Conservation (phyloP, 2,888 invertebrate genomes). For the Acleris sparsana region DNA sequence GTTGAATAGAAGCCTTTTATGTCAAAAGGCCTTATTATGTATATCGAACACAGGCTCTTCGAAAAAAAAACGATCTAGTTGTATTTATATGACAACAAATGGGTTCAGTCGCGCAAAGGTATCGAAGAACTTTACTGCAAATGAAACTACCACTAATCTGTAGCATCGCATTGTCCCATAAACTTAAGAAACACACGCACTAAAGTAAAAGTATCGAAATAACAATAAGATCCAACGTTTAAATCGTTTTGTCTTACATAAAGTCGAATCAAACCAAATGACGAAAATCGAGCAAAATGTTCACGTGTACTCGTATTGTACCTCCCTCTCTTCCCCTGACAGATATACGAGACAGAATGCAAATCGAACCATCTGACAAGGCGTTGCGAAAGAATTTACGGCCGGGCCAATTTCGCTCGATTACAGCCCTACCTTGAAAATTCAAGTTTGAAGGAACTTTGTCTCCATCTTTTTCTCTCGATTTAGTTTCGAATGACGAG, state of each 20-base stretch:
- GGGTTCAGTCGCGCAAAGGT: too few relatives aligned
- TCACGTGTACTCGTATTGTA: background rate
- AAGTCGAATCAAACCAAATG: constrained; percentile 9
- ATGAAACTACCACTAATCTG: too few relatives aligned
- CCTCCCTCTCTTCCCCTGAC: constrained; percentile 24
- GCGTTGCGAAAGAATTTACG: constrained; percentile 32
- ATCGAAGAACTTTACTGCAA: too few relatives aligned
- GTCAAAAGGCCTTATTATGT: too few relatives aligned
- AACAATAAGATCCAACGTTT: background rate
- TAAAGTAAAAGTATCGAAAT: background rate
- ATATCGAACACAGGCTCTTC: too few relatives aligned
- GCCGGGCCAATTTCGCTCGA: constrained; percentile 32
- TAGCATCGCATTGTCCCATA: background rate
- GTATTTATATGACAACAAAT: too few relatives aligned
- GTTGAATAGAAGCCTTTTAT: too few relatives aligned
- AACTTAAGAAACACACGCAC: background rate
- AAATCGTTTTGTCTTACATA: constrained; percentile 18
- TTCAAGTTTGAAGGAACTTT: background rate
- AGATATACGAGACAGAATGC: constrained; percentile 28
- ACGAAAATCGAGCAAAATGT: constrained; percentile 29
- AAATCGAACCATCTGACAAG: constrained; percentile 28
- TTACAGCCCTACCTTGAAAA: constrained; percentile 19
- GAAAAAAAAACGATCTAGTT: too few relatives aligned
- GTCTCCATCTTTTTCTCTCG: too few relatives aligned
- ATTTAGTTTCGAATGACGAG: too few relatives aligned